Base-by-base conservation (phyloP, 2,888 invertebrate genomes). In the Taphrorychus bicolor region DNA sequence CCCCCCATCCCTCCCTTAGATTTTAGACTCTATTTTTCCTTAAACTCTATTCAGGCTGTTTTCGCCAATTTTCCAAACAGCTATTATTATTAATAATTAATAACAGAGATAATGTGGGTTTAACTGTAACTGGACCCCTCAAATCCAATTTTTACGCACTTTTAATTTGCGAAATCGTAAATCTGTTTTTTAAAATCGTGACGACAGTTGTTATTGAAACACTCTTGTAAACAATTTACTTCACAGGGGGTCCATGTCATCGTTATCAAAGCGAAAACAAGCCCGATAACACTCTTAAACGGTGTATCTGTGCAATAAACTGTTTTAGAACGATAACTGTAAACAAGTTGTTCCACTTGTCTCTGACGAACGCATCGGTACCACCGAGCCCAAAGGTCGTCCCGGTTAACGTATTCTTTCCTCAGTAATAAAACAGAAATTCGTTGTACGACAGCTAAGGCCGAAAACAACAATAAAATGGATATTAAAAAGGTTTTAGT, bases 401-500 rank as follows among this genome's bases (percentile, higher is more conserved):
- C 2, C 42, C 42, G 42, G 19, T 62, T 21, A 11, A 24, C 17
- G 23, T 11, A 45, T 18, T 49, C 49, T 22, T 9, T n/a, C n/a
- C n/a, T n/a, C 21, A 32, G 9, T 59, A 19, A 51, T 59, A 51
- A 23, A 5, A 59, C 24, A 14, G n/a, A 14, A 45, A 54, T 54
- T 16, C n/a, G n/a, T n/a, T n/a, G n/a, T n/a, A n/a, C n/a, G n/a
- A n/a, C n/a, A n/a, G n/a, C n/a, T n/a, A n/a, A n/a, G n/a, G n/a
- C n/a, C 19, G 9, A 2, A 23, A 1, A 54, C 17, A 9, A n/a
- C n/a, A n/a, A n/a, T n/a, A n/a, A n/a, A n/a, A 81, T 91, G 76
- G 83, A 87, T 71, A 88, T 96, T 63, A 87, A 88, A 77, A 91
- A 89, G 72, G 96, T 98, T 65, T 84, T 98, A 64, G 91, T 98